Percentiles rank a stretch among this genome's conserved stretches.
Evolutionary conservation across 2,888 invertebrate genomes (phyloP).

Genomic region (Philereme transversata): DNA sequence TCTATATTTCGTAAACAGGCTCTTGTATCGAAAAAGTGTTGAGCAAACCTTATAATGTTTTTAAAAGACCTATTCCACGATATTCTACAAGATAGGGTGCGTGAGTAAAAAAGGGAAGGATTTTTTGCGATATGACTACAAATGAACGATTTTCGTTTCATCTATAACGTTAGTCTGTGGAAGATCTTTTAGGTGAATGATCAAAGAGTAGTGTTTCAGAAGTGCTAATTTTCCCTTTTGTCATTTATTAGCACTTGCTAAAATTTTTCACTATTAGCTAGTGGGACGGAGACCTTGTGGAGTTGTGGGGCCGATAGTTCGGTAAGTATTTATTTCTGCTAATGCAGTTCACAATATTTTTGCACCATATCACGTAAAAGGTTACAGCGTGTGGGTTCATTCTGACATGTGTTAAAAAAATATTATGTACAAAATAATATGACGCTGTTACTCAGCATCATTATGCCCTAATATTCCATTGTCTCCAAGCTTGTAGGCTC

Average conservation of each 20-base stretch:
- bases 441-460: constrained; percentile 32
- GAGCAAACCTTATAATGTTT: no score
- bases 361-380: neutral
- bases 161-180: constrained; percentile 3
- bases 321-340: constrained; percentile 15
- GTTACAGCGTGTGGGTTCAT: no score
- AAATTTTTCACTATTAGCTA: constrained; percentile 56
- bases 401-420: no score
- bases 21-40: no score
- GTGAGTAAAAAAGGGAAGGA: no score
- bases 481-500: constrained; percentile 33
- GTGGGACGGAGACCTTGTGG: constrained; percentile 49
- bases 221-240: constrained; percentile 72
- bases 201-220: constrained; percentile 58
- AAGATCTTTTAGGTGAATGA: constrained; percentile 62
- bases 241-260: constrained; percentile 61
- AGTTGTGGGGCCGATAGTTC: neutral
- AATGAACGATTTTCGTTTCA: no score
- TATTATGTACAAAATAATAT: constrained; percentile 21
- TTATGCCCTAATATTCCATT: constrained; percentile 32
- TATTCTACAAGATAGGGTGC: no score
- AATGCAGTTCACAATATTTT: constrained; percentile 17
- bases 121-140: no score
- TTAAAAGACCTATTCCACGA: no score
- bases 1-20: no score